phyloP scores from a whole-genome alignment of 92 coral and sea anemone genomes.

The Epizoanthus scotinus region DNA sequence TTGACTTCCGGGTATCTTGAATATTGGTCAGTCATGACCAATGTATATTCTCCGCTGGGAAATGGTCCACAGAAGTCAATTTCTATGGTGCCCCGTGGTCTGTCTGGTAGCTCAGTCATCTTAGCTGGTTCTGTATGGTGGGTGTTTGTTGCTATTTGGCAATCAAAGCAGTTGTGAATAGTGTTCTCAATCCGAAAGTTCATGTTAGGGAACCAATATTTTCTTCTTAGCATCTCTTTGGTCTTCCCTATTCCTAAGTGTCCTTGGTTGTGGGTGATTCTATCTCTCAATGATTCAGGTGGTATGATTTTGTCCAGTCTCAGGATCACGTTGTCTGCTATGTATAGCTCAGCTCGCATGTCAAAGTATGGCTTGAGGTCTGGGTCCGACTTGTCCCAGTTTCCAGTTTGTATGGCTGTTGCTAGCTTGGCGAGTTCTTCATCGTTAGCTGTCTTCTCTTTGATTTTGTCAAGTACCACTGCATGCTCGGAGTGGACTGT shows the following conservation, averaged over 20 bases:
- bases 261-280: constrained; percentile 60
- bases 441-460: constrained; percentile 46
- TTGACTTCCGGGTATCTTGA: constrained; percentile 66
- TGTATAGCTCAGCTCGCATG: constrained; percentile 48
- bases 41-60: constrained; percentile 42
- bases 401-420: constrained; percentile 46
- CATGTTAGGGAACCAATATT: constrained; percentile 62
- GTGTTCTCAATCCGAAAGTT: constrained; percentile 46
- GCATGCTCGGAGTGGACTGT: constrained; percentile 49
- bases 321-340: constrained; percentile 45
- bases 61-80: constrained; percentile 65
- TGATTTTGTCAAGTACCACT: constrained; percentile 44
- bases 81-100: constrained; percentile 54
- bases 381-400: constrained; percentile 48
- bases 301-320: constrained; percentile 55
- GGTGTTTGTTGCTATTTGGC: constrained; percentile 56
- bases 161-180: constrained; percentile 47
- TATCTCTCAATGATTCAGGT: constrained; percentile 40
- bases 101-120: constrained; percentile 59
- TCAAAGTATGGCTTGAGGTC: constrained; percentile 44
- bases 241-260: constrained; percentile 60
- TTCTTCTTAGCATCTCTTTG: constrained; percentile 57
- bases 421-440: constrained; percentile 36
- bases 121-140: constrained; percentile 58
- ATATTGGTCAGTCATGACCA: constrained; percentile 59